These are phyloP conservation scores for Cololabis saira DNA, from an alignment of 2,113 vertebrate genomes.

Conservation along the genomic window DNA sequence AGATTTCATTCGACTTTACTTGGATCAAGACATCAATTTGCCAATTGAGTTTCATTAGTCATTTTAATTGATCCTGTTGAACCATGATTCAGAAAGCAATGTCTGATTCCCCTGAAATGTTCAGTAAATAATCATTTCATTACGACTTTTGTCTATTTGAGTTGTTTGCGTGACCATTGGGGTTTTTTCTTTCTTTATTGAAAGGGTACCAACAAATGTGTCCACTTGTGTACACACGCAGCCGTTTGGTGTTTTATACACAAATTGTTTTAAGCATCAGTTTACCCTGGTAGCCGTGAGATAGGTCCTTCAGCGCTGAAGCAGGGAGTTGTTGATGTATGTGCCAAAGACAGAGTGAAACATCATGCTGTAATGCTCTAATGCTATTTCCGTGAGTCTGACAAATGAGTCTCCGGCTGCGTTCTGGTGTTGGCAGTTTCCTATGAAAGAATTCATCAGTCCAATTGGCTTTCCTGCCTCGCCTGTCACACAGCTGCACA, in stretches of 20 bases:
- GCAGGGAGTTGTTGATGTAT: slow-evolving; percentile 38
- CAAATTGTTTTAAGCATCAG: slow-evolving; percentile 28
- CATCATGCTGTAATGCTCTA: slow-evolving; percentile 54
- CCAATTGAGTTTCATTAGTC: no score
- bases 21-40: no score
- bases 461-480: slow-evolving; percentile 60
- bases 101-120: no score
- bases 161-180: no score
- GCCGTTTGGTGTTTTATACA: slow-evolving; percentile 39
- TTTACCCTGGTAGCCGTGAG: slow-evolving; percentile 19
- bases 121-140: no score
- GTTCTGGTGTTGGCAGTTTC: slow-evolving; percentile 60
- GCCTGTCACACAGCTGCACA: slow-evolving; percentile 43
- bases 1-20: no score
- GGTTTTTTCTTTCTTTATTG: no score
- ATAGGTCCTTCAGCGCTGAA: slow-evolving; percentile 16
- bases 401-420: slow-evolving; percentile 73
- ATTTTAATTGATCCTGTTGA: no score
- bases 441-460: slow-evolving; percentile 74
- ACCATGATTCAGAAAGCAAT: no score
- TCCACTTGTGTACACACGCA: no score
- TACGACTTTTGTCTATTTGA: no score
- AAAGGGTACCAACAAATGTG: no score
- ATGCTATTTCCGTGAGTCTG: slow-evolving; percentile 69
- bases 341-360: slow-evolving; percentile 59